Evolutionary conservation across 2,888 invertebrate species (phyloP).

Genomic region (Hirudinaria manillensis): DNA sequence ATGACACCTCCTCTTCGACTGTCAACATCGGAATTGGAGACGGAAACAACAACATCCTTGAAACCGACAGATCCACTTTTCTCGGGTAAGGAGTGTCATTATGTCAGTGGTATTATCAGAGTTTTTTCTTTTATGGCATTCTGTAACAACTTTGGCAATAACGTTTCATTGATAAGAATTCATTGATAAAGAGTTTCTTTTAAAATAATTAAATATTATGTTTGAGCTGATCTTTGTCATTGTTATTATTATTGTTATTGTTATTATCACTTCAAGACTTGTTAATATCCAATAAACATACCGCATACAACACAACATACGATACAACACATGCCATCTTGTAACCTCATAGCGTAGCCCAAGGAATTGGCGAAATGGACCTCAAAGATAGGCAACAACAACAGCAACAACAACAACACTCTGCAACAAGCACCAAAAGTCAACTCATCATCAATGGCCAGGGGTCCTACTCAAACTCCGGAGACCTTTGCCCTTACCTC

Average conservation of each 20-base stretch:
- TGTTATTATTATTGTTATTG: not conserved
- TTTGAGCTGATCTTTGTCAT: not conserved
- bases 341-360: constrained; percentile 44
- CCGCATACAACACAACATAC: too few relatives aligned
- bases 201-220: too few relatives aligned
- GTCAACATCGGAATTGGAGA: constrained; percentile 25
- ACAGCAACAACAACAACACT: not conserved
- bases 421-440: constrained; percentile 13
- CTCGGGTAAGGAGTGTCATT: constrained; percentile 40
- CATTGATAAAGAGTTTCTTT: too few relatives aligned
- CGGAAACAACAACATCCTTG: constrained; percentile 39
- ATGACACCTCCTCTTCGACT: not conserved
- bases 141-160: too few relatives aligned
- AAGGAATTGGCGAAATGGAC: constrained; percentile 53
- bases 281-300: too few relatives aligned
- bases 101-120: not conserved
- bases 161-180: not conserved
- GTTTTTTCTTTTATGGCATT: not conserved
- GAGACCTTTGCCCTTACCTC: constrained; percentile 51
- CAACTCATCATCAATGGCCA: constrained; percentile 1
- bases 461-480: constrained; percentile 23
- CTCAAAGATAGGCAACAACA: constrained; percentile 26
- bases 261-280: too few relatives aligned
- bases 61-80: constrained; percentile 43
- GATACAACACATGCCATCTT: too few relatives aligned